Evolutionary conservation across 2,797 vertebrate genomes (phyloP).

Genomic region (Tokudaia muenninki): DNA sequence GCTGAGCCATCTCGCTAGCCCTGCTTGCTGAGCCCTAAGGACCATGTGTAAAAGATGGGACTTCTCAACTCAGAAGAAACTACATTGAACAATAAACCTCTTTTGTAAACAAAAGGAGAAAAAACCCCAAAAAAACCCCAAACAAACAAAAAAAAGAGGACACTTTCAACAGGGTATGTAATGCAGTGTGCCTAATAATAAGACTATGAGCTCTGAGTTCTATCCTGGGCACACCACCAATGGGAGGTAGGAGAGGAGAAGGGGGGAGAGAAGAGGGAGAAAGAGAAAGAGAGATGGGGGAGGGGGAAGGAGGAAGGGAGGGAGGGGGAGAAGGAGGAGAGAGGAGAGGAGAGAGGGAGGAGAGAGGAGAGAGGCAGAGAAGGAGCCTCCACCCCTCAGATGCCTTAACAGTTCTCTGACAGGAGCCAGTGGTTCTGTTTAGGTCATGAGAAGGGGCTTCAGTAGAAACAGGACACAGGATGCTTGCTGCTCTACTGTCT

Average conservation of each 20-base stretch:
- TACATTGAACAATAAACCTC: neutral
- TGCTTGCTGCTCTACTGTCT: neutral
- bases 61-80: neutral
- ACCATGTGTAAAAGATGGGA: too few relatives aligned
- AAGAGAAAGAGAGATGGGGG: too few relatives aligned
- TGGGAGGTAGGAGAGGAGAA: neutral
- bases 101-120: neutral
- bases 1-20: neutral
- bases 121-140: too few relatives aligned
- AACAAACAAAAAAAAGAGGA: neutral
- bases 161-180: too few relatives aligned
- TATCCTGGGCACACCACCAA: neutral
- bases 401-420: neutral
- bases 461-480: neutral
- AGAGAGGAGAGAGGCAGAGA: neutral
- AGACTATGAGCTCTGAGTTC: neutral
- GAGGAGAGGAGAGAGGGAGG: too few relatives aligned
- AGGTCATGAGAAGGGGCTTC: neutral
- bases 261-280: too few relatives aligned
- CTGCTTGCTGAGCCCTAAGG: neutral
- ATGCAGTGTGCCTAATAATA: neutral
- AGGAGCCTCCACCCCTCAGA: neutral
- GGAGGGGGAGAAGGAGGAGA: too few relatives aligned
- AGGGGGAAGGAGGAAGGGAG: accelerated
- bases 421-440: neutral